Evolutionary conservation across 2,113 vertebrate species (phyloP).

Genomic region (Budorcas taxicolor): DNA sequence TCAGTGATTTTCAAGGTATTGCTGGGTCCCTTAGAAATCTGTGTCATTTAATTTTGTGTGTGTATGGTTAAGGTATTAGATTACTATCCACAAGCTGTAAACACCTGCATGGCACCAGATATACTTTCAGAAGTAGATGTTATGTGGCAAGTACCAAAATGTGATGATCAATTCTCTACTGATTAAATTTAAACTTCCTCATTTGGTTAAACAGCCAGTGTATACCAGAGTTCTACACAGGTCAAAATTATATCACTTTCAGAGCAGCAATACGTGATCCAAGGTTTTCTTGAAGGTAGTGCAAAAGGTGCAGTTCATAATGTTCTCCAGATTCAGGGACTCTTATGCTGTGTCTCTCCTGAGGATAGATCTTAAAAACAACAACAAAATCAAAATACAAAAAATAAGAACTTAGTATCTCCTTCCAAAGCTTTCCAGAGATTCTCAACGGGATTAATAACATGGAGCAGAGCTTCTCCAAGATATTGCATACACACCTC

Average conservation of each 20-base stretch:
- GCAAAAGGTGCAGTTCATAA: constrained; percentile 86
- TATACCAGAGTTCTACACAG: constrained; percentile 44
- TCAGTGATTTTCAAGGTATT: constrained; percentile 70
- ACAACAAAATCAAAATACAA: background rate
- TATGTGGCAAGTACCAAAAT: constrained; percentile 72
- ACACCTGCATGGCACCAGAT: constrained; percentile 76
- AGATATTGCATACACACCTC: background rate
- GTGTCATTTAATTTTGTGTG: constrained; percentile 67
- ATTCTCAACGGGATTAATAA: background rate
- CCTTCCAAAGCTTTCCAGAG: background rate
- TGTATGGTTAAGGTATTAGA: constrained; percentile 58
- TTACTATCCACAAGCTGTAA: constrained; percentile 52
- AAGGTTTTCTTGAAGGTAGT: constrained; percentile 88
- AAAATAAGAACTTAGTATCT: background rate
- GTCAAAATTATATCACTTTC: constrained; percentile 79
- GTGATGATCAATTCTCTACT: constrained; percentile 41
- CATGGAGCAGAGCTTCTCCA: background rate
- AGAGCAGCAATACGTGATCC: constrained; percentile 83
- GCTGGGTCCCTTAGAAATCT: constrained; percentile 55
- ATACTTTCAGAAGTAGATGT: constrained; percentile 57
- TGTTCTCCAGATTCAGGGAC: constrained; percentile 87
- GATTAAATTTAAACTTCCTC: constrained; percentile 47
- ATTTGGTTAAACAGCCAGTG: constrained; percentile 59
- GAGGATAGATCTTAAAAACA: constrained; percentile 84
- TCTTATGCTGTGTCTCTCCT: constrained; percentile 88